Conservation (phyloP, 2,797 vertebrate species). For the Zenarchopterus dispar region DNA sequence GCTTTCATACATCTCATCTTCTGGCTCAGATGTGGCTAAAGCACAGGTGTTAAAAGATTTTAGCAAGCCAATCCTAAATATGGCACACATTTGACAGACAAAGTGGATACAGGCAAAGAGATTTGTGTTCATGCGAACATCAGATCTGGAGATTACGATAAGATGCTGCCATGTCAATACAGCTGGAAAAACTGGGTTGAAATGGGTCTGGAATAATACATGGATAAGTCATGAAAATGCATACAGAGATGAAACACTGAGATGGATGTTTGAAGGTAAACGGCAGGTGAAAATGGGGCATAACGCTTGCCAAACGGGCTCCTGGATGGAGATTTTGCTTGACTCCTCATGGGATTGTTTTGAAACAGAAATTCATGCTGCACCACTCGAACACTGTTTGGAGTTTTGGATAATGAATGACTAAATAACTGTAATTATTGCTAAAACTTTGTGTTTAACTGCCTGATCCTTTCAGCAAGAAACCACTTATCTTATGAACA, state of each 20-base stretch:
- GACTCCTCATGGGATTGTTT: not conserved
- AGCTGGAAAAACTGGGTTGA: slow-evolving; percentile 57
- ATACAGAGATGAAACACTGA: slow-evolving; percentile 25
- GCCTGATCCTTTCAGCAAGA: not conserved
- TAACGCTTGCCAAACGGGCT: slow-evolving; percentile 15
- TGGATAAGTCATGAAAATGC: slow-evolving; percentile 27
- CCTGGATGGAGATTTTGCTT: not conserved
- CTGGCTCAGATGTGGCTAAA: slow-evolving; percentile 31
- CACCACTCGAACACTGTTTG: not conserved
- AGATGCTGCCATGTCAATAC: slow-evolving; percentile 50
- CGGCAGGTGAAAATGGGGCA: slow-evolving; percentile 22
- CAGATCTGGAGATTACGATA: slow-evolving; percentile 49
- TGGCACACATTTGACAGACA: slow-evolving; percentile 29
- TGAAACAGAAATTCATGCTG: not conserved
- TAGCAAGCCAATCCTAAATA: slow-evolving; percentile 22
- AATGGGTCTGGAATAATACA: slow-evolving; percentile 64
- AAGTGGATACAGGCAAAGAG: slow-evolving; percentile 41
- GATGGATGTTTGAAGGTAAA: slow-evolving; percentile 31
- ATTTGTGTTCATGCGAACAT: slow-evolving; percentile 40
- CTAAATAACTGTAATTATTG: not conserved
- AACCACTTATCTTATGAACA: not conserved
- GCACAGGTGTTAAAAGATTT: slow-evolving; percentile 32
- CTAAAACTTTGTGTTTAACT: not conserved
- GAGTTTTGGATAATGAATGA: not conserved
- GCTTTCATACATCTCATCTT: slow-evolving; percentile 38